Evolutionary conservation across 2,888 invertebrate genomes (phyloP), one percentile per base, ranked within the genome.

Genomic region (Rhamnusium bicolor): DNA sequence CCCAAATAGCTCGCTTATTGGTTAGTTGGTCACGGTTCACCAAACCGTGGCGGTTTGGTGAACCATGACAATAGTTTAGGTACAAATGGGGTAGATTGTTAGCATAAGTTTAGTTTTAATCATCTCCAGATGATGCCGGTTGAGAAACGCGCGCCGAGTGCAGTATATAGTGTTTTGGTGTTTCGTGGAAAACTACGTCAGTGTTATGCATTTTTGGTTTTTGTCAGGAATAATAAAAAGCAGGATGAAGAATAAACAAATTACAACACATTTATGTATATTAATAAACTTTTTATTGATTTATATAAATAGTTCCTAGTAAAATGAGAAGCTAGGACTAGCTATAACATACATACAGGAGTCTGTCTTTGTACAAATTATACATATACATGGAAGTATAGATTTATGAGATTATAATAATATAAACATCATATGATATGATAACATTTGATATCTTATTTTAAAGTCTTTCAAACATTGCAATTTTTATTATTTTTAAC

Each of bases 271-370:
- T 16, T 29, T 7, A 16, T 8, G 32, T 65, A 65, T 65, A 65
- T 79, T 81, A 84, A 82, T 84, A 82, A 86, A 85, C 40, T 83
- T 84, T 84, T 85, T 85, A 85, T 78, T 86, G 82, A 83, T 84
- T 85, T 84, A 86, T 86, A 86, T 86, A 87, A 87, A 86, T 86
- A 86, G 81, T 84, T 86, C 86, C 86, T 86, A 86, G 85, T 82
- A 81, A 80, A 83, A 82, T 82, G 83, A 83, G 75, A 82, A 78
- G 80, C 87, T 85, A 87, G 85, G 87, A 87, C 85, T 87, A 87
- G 86, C 86, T 85, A 85, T 86, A 86, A 86, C 85, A 84, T 84
- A 86, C 85, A 85, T 85, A 86, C 85, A 86, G 74, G 76, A 80
- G 80, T 75, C 80, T 78, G 81, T 84, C 81, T 85, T 86, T 87